Conservation (phyloP, 2,113 vertebrate species). For the Silurus glanis region DNA sequence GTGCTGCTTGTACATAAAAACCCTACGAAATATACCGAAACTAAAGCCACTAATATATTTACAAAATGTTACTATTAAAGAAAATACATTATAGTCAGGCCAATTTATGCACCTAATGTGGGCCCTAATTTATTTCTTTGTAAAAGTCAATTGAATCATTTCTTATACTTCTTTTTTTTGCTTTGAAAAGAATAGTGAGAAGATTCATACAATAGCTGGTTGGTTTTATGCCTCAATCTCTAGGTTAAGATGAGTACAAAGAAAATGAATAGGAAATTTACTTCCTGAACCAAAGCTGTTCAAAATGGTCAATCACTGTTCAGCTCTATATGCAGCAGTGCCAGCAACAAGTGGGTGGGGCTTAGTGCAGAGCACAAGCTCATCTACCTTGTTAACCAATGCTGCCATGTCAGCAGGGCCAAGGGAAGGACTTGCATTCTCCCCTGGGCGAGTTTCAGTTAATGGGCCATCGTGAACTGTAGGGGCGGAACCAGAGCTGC, state of each 20-base stretch:
- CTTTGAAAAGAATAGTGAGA: background rate
- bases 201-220: background rate
- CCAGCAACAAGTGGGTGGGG: constrained; percentile 72
- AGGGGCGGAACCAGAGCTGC: constrained; percentile 69
- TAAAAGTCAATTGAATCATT: background rate
- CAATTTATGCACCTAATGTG: background rate
- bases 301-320: background rate
- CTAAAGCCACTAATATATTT: background rate
- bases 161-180: background rate
- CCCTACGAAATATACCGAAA: background rate
- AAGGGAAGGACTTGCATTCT: constrained; percentile 71
- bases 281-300: background rate
- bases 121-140: background rate
- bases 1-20: background rate
- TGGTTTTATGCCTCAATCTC: background rate
- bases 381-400: constrained; percentile 83
- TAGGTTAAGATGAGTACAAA: background rate
- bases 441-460: constrained; percentile 69
- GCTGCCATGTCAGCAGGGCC: constrained; percentile 76
- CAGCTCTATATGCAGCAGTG: constrained; percentile 58
- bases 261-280: background rate
- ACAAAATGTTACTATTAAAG: background rate
- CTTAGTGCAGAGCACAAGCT: constrained; percentile 67
- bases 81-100: background rate
- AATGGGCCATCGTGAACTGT: constrained; percentile 73